These are phyloP conservation scores for Anastrepha ludens DNA, from an alignment of 1,140 invertebrate species.

Conservation along the genomic window DNA sequence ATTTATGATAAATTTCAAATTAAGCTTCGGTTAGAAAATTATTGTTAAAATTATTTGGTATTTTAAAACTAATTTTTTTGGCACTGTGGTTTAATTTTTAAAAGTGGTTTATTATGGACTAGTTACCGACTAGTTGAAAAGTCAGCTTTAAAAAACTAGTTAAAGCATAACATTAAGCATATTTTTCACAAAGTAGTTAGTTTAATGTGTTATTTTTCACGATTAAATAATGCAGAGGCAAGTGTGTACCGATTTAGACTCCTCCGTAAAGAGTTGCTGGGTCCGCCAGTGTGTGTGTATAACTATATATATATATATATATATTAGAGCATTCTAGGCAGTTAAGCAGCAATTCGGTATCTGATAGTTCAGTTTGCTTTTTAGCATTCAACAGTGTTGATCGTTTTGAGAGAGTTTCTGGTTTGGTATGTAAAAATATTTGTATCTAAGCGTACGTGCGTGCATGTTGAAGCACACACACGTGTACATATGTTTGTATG, in stretches of 20 bases:
- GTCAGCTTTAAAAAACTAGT: too few relatives aligned
- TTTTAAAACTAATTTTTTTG: too few relatives aligned
- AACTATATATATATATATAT: neutral
- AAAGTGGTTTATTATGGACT: too few relatives aligned
- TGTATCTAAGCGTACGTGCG: neutral
- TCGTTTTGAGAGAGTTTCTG: neutral
- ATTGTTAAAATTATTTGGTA: too few relatives aligned
- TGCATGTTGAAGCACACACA: neutral
- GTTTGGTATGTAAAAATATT: constrained; percentile 4
- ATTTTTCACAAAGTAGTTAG: too few relatives aligned
- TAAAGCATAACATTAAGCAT: too few relatives aligned
- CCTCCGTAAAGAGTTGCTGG: neutral
- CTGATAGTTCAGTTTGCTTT: neutral
- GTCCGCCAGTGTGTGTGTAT: neutral
- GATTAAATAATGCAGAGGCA: too few relatives aligned
- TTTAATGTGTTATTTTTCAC: too few relatives aligned
- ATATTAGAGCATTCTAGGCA: neutral
- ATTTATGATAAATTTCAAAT: too few relatives aligned
- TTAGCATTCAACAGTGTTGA: neutral
- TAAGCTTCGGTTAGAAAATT: too few relatives aligned
- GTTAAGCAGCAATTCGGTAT: neutral
- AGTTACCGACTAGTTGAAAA: too few relatives aligned
- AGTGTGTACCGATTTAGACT: neutral
- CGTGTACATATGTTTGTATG: neutral
- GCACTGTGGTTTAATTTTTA: too few relatives aligned